These are phyloP conservation scores for Jacana jacana DNA, from an alignment of 2,113 vertebrate species.

Conservation along the genomic window DNA sequence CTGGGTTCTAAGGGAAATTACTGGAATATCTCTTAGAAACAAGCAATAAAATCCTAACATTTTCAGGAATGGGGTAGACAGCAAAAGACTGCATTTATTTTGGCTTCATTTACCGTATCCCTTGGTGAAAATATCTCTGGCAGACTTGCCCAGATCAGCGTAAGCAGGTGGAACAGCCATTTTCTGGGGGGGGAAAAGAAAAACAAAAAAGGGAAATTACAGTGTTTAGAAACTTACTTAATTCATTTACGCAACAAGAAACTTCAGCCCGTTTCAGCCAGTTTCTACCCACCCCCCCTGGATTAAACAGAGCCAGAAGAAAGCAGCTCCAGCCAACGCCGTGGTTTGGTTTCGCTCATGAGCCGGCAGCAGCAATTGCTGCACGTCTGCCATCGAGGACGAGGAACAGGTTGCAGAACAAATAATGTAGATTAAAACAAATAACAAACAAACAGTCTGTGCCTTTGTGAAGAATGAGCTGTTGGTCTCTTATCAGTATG, in stretches of 20 bases:
- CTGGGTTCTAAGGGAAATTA: not conserved
- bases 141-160: slow-evolving; percentile 91
- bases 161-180: slow-evolving; percentile 96
- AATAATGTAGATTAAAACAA: not conserved
- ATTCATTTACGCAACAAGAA: not conserved
- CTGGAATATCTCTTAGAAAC: not conserved
- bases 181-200: slow-evolving; percentile 66
- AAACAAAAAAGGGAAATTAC: not conserved
- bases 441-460: not conserved
- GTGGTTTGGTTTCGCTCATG: not conserved
- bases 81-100: not conserved
- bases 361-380: not conserved
- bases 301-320: not conserved
- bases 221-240: not conserved
- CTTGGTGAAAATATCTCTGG: slow-evolving; percentile 95
- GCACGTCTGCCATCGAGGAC: not conserved
- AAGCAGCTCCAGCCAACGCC: not conserved
- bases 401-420: not conserved
- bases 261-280: not conserved
- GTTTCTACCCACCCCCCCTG: not conserved
- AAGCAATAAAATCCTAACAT: not conserved
- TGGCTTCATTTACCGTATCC: slow-evolving; percentile 87
- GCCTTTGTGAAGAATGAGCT: not conserved
- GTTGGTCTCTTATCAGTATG: not conserved
- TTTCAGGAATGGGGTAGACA: not conserved